Evolutionary conservation across 2,888 invertebrate genomes (phyloP), one percentile per base, ranked within the genome.

Genomic region (Palloptera scutellata): DNA sequence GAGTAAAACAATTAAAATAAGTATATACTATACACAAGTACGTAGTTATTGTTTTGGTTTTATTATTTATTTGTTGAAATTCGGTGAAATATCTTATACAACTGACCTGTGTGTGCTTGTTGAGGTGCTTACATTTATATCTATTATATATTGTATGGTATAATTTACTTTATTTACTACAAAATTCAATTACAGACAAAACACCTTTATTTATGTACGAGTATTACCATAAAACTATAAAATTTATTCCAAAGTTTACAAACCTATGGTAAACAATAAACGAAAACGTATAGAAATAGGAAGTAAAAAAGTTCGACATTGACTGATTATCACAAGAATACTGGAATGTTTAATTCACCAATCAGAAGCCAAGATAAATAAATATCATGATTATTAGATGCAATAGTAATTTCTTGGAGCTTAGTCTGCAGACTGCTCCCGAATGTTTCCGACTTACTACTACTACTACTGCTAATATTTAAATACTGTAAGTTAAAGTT

Each of bases 321-420:
- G 66, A 42, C 61, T 66, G 67, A 73, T 74, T 73, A 74, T 74
- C 74, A 74, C 74, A 74, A 73, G 72, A 74, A 73, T 73, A 73
- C 73, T 74, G 73, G 70, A 70, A 71, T 71, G 68, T 71, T 72
- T 64, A 61, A 2, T 30, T 4, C 6, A 30, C 30, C 30, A 30
- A 6, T 6, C 30, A 30, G 30, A 30, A 30, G 30, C 6, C 30
- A 30, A 30, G 6, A 2, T 30, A 6, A 30, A 2, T 2, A 30
- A 6, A 30, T 30, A 30, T 30, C 30, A 2, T 30, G 30, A 30
- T 6, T 30, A 30, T n/a, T n/a, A n/a, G n/a, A 30, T 30, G 2
- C 6, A 2, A 4, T 30, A 30, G 3, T 30, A 30, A 30, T 30
- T 30, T 30, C 30, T 30, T n/a, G n/a, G n/a, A n/a, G n/a, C n/a